Evolutionary conservation across 2,888 invertebrate genomes (phyloP), one percentile per base, ranked within the genome.

Genomic region (Drosophila anceps): DNA sequence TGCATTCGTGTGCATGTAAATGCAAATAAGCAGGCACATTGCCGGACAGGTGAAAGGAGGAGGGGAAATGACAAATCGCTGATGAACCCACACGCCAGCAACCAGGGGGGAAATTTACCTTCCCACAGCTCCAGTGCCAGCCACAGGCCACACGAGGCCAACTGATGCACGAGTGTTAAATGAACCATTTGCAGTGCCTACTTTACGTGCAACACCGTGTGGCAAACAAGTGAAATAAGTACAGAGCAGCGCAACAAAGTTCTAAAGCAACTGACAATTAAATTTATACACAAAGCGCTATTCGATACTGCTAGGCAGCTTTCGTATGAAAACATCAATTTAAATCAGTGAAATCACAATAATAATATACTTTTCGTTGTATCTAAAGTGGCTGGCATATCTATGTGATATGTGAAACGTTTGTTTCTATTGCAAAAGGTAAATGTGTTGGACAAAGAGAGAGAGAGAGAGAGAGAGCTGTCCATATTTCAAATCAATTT

Each of bases 1-100:
- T 80, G 82, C 80, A 82, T 67, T 78, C 84, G 80, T 72, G 76
- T 80, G 81, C 84, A 82, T 82, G 82, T 74, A 84, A 84, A 84
- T 84, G 69, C 71, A 54, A 72, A 72, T 71, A 82, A 63, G 68
- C 66, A 78, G 39, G 60, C 62, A 57, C 43, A 31, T 18, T 53
- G 63, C 51, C 54, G 58, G 63, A 64, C 67, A 63, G 59, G 68
- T 50, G 65, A 31, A 31, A 62, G 43, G 29, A n/a, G 9, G 7
- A 29, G 37, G 29, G 59, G 35, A 18, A 68, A 72, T 84, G 84
- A 84, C 78, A 86, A 84, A 84, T 84, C 80, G 82, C 69, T 82
- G 77, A 81, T 74, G 81, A 76, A 57, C 69, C 76, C 69, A 67
- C 60, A 67, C 63, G 64, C 55, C 57, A 43, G n/a, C 24, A 54